These are phyloP conservation scores for Drosophila eohydei DNA, from an alignment of 2,888 invertebrate species.

Conservation along the genomic window DNA sequence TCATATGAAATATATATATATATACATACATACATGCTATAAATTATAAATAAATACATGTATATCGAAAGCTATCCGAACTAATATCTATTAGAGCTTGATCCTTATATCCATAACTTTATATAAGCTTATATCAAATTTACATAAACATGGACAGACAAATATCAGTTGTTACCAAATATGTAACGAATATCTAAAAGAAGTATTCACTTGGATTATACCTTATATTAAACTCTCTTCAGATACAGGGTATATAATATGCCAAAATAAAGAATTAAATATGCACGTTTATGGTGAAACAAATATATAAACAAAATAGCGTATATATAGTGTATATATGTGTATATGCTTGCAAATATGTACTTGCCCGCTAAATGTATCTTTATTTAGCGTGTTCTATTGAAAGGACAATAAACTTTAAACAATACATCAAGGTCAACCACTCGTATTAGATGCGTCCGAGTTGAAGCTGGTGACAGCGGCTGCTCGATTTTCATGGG, in stretches of 20 bases:
- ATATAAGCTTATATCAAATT: too few species aligned
- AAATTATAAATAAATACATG: too few species aligned
- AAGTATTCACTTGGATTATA: not conserved
- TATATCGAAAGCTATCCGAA: too few species aligned
- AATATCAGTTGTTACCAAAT: too few species aligned
- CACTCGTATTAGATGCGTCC: slow-evolving; percentile 68
- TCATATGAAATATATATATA: too few species aligned
- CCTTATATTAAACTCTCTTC: not conserved
- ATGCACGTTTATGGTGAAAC: slow-evolving; percentile 54
- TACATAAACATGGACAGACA: too few species aligned
- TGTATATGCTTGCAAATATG: slow-evolving; percentile 38
- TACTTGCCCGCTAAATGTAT: slow-evolving; percentile 53
- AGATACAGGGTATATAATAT: slow-evolving; percentile 11
- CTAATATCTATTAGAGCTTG: too few species aligned
- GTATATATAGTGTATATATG: slow-evolving; percentile 6
- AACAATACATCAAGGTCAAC: slow-evolving; percentile 76
- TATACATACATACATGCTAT: too few species aligned
- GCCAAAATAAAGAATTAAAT: slow-evolving; percentile 42
- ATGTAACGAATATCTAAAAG: too few species aligned
- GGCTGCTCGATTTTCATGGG: slow-evolving; percentile 39
- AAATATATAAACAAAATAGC: not conserved
- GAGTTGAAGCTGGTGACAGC: slow-evolving; percentile 24
- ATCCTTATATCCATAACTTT: too few species aligned
- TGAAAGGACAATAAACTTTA: slow-evolving; percentile 82
- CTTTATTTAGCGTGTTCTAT: slow-evolving; percentile 77